A percentile compares a stretch with the other conserved stretches of the same genome.
phyloP scores from a whole-genome alignment of 2,888 invertebrate genomes.

The Euplagia quadripunctaria region DNA sequence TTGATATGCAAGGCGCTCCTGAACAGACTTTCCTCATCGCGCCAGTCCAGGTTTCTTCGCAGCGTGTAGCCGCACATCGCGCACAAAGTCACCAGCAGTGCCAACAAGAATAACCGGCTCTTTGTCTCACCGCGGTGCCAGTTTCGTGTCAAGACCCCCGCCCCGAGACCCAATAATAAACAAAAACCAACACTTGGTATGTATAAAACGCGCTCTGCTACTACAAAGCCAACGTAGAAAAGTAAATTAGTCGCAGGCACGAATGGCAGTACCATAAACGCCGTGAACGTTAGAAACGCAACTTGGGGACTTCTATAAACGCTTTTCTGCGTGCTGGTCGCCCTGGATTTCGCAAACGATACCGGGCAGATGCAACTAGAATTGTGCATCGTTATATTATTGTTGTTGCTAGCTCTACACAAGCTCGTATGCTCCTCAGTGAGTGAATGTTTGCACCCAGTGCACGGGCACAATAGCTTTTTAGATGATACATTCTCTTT shows the following conservation, averaged over 20 bases:
- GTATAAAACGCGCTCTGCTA: constrained; percentile 98
- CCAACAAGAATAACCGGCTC: constrained; percentile 78
- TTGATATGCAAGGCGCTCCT: constrained; percentile 96
- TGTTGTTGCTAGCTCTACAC: constrained; percentile 91
- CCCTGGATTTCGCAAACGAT: constrained; percentile 67
- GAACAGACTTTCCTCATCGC: constrained; percentile 96
- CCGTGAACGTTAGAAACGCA: constrained; percentile 88
- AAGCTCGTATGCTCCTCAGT: constrained; percentile 90
- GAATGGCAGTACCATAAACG: constrained; percentile 96
- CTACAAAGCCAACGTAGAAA: constrained; percentile 99
- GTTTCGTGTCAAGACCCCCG: constrained; percentile 80
- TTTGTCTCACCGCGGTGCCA: constrained; percentile 80
- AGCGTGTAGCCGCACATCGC: constrained; percentile 93
- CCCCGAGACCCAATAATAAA: constrained; percentile 93
- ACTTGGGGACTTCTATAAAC: constrained; percentile 78
- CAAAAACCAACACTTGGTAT: constrained; percentile 98
- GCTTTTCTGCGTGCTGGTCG: constrained; percentile 65
- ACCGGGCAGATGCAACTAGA: constrained; percentile 81
- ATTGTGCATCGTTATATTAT: constrained; percentile 88
- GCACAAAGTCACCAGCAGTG: constrained; percentile 88
- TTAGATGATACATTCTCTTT: constrained; percentile 76
- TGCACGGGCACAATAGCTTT: constrained; percentile 86
- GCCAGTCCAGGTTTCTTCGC: constrained; percentile 96
- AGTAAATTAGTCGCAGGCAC: constrained; percentile 98
- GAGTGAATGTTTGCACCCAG: constrained; percentile 90